Evolutionary conservation across 2,797 vertebrate species (phyloP), one percentile per base, ranked within the genome.

Genomic region (Sebastiscus tertius): DNA sequence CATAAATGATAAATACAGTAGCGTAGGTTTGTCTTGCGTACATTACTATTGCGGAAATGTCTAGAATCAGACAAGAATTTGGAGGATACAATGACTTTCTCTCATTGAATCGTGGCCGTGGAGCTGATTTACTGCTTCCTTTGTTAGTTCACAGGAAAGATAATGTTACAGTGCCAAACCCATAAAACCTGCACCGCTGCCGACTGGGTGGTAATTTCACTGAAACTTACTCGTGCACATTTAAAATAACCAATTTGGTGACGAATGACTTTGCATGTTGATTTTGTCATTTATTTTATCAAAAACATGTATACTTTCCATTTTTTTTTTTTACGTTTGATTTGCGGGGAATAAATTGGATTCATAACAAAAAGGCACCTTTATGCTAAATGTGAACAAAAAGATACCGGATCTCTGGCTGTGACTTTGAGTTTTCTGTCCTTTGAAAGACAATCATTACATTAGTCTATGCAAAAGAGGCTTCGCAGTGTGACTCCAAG

Each of bases 1-100:
- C 68, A 87, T 85, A 90, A 92, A 93, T 90, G 87, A 87, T 83
- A 86, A 79, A 89, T 80, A 89, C 84, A 83, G 85, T 84, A 86
- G 83, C 83, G 84, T 82, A 36, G 71, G 77, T 87, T 86, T 42
- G 75, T 81, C 22, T 59, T 24, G 20, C 8, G 58, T 36, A 80
- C 16, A 16, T 55, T 59, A 54, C 29, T 82, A n/a, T 55, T 59
- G 34, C 55, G 72, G 64, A 76, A 46, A 67, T 36, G 14, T 77
- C 67, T 74, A 59, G 49, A 62, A 85, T 69, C 26, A 81, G 26
- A 56, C 4, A 66, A 42, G 54, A 83, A 63, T 80, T 66, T 68
- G 14, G 8, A 68, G 52, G 49, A 76, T 55, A 54, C 34, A 72
- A 59, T 74, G 46, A 29, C 20, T 56, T 52, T 24, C 5, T 77